phyloP scores from a whole-genome alignment of 1,140 invertebrate genomes.

The Brachionus rotundiformis region DNA sequence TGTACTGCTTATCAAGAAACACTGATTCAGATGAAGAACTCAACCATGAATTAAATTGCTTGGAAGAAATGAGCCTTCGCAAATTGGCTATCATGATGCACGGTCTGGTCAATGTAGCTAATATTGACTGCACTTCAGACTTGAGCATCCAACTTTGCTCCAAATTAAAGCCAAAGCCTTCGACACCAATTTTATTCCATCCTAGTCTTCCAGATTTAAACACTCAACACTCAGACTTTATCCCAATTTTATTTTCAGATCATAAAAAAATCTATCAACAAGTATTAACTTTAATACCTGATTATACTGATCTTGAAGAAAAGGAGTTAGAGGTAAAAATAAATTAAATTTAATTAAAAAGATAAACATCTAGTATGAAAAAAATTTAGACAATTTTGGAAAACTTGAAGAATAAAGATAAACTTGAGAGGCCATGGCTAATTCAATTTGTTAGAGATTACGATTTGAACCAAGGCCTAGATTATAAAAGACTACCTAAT shows the following conservation, averaged over 20 bases:
- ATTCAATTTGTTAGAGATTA: constrained; percentile 70
- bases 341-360: neutral
- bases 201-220: neutral
- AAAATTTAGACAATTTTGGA: constrained; percentile 55
- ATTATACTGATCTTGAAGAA: constrained; percentile 62
- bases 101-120: constrained; percentile 57
- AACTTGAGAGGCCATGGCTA: constrained; percentile 67
- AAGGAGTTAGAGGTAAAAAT: constrained; percentile 48
- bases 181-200: constrained; percentile 1
- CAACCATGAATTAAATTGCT: constrained; percentile 60
- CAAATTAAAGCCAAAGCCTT: neutral
- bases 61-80: constrained; percentile 65
- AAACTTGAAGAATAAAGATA: constrained; percentile 54
- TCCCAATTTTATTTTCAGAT: constrained; percentile 55
- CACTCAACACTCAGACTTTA: neutral
- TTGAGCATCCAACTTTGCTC: neutral
- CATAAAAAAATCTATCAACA: constrained; percentile 67
- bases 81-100: constrained; percentile 72
- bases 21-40: constrained; percentile 55
- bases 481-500: constrained; percentile 67
- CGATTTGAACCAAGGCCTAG: constrained; percentile 66
- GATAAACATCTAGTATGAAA: neutral
- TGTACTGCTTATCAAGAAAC: constrained; percentile 64
- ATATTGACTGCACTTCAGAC: constrained; percentile 18
- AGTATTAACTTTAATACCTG: constrained; percentile 68